Percentiles rank a stretch among this genome's conserved stretches.
Evolutionary conservation across 2,797 vertebrate species (phyloP).

Genomic region (Channa striata): DNA sequence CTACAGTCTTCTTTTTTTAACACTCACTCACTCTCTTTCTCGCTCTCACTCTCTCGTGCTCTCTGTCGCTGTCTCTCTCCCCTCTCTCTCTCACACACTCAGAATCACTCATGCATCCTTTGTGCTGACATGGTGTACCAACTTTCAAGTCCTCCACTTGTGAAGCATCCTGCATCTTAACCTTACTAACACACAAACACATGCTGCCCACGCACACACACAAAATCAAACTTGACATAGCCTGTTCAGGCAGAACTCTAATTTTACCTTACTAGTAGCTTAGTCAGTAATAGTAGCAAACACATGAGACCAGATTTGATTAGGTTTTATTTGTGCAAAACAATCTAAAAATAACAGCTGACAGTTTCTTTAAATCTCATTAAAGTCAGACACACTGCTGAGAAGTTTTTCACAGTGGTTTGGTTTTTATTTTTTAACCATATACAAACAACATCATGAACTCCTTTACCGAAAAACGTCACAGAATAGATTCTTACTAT

Average conservation of each 20-base stretch:
- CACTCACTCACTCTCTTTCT: slow-evolving; percentile 49
- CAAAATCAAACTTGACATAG: neutral
- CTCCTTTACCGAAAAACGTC: no score
- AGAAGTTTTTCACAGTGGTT: neutral
- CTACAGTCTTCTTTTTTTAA: slow-evolving; percentile 60
- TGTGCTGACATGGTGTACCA: slow-evolving; percentile 68
- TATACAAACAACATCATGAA: no score
- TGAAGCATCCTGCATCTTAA: slow-evolving; percentile 64
- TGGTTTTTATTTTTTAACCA: neutral
- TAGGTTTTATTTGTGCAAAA: slow-evolving; percentile 9
- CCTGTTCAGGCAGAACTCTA: slow-evolving; percentile 14
- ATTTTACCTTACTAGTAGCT: slow-evolving; percentile 9
- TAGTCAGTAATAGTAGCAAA: neutral
- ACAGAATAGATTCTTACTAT: no score
- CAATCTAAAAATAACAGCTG: neutral
- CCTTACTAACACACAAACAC: slow-evolving; percentile 5
- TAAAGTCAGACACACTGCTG: neutral
- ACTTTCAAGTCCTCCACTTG: slow-evolving; percentile 58
- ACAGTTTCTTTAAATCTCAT: neutral
- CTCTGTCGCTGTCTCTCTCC: neutral
- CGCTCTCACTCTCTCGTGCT: neutral
- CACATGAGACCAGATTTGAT: slow-evolving; percentile 6
- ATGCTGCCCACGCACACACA: neutral
- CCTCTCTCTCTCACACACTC: slow-evolving; percentile 12
- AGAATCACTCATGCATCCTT: slow-evolving; percentile 62